Percentiles rank a stretch among this genome's conserved stretches.
Evolutionary conservation across 2,888 invertebrate genomes (phyloP).

Genomic region (Patella caerulea): DNA sequence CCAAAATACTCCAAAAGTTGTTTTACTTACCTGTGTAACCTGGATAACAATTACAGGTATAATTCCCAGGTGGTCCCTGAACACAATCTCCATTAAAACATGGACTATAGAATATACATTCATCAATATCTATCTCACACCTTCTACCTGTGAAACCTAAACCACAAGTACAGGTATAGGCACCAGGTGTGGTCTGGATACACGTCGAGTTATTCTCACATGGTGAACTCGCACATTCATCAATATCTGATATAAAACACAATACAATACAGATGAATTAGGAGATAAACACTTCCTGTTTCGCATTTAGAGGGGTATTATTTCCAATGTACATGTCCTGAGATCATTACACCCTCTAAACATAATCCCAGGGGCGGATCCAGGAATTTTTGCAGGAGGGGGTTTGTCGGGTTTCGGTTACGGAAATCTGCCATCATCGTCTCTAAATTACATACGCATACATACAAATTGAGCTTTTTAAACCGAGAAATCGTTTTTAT

Average conservation of each 20-base stretch:
- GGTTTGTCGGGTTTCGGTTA: no score
- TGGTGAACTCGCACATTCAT: slow-evolving; percentile 72
- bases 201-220: slow-evolving; percentile 83
- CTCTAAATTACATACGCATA: no score
- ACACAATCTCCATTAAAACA: slow-evolving; percentile 14
- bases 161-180: neutral
- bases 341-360: no score
- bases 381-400: no score
- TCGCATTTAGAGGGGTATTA: no score
- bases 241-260: slow-evolving; percentile 21
- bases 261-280: neutral
- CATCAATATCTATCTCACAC: slow-evolving; percentile 27
- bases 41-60: slow-evolving; percentile 1
- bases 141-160: slow-evolving; percentile 18
- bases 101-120: slow-evolving; percentile 19
- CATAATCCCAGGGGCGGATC: no score
- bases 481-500: no score
- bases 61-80: slow-evolving; percentile 9
- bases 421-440: no score
- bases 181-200: neutral
- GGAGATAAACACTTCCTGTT: no score
- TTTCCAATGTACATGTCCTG: no score
- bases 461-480: no score
- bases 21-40: slow-evolving; percentile 5
- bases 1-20: neutral